phyloP scores from a whole-genome alignment of 2,797 vertebrate species.

The Micrastur ruficollis region DNA sequence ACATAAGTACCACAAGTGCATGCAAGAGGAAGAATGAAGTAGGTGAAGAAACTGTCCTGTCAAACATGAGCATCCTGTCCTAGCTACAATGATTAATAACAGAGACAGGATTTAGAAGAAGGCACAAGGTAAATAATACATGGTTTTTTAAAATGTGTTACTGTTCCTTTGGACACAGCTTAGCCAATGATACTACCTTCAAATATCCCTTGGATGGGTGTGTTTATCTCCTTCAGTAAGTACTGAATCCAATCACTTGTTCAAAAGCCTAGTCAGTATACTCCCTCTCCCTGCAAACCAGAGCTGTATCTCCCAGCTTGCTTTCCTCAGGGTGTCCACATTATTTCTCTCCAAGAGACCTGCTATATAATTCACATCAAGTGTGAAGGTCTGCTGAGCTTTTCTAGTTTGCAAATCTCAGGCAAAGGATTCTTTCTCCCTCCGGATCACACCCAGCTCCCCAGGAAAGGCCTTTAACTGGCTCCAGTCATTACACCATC shows the following conservation, averaged over 20 bases:
- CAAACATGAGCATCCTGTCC: background rate
- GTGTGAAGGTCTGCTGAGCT: background rate
- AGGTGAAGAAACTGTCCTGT: background rate
- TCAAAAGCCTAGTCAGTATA: background rate
- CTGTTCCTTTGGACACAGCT: background rate
- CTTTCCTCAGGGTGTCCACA: background rate
- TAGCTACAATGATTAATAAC: background rate
- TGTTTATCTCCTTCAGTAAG: background rate
- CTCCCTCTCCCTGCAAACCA: background rate
- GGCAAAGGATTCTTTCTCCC: background rate
- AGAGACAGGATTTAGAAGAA: background rate
- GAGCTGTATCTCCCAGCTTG: background rate
- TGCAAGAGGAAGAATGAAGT: background rate
- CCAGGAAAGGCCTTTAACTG: background rate
- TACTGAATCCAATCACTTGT: background rate
- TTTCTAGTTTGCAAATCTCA: background rate
- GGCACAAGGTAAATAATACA: background rate
- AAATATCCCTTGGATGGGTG: background rate
- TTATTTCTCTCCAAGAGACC: background rate
- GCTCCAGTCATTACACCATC: background rate
- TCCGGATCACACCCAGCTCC: background rate
- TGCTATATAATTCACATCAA: background rate
- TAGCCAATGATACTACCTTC: background rate
- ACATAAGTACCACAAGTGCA: background rate
- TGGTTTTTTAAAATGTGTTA: background rate